Evolutionary conservation across 35 echinoderm and acorn worm genomes (phyloP).

Genomic region (Ophioderma brevispina): DNA sequence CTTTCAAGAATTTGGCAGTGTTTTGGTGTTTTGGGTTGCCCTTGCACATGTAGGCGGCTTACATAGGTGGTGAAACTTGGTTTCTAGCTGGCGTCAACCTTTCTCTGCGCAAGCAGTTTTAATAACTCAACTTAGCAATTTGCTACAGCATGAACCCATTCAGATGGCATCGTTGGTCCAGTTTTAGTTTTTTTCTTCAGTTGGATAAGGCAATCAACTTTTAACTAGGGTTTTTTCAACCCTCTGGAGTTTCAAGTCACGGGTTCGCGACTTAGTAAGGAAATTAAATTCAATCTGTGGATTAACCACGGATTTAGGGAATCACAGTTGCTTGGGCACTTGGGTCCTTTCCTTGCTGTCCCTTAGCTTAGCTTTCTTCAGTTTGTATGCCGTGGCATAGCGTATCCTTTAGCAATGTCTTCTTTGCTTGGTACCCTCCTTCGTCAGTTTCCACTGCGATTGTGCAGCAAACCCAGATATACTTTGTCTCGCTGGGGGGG

Average conservation of each 20-base stretch:
- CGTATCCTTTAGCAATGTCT: slow-evolving; percentile 29
- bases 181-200: neutral
- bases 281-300: slow-evolving; percentile 45
- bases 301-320: slow-evolving; percentile 50
- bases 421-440: neutral
- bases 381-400: neutral
- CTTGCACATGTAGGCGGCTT: slow-evolving; percentile 9
- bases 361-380: neutral
- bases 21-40: slow-evolving; percentile 38
- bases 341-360: slow-evolving; percentile 4
- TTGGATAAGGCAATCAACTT: neutral
- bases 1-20: slow-evolving; percentile 24
- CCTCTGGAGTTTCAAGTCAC: slow-evolving; percentile 49
- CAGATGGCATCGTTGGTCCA: slow-evolving; percentile 13
- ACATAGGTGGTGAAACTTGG: slow-evolving; percentile 19
- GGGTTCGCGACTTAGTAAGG: neutral
- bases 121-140: slow-evolving; percentile 36
- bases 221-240: slow-evolving; percentile 47
- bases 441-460: neutral
- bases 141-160: slow-evolving; percentile 38
- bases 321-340: slow-evolving; percentile 21
- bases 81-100: slow-evolving; percentile 44
- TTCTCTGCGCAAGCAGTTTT: slow-evolving; percentile 34
- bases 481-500: too few species aligned
- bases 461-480: slow-evolving; percentile 16